Evolutionary conservation across 2,797 vertebrate species (phyloP), one percentile per base, ranked within the genome.

Genomic region (Lepus oiostolus): DNA sequence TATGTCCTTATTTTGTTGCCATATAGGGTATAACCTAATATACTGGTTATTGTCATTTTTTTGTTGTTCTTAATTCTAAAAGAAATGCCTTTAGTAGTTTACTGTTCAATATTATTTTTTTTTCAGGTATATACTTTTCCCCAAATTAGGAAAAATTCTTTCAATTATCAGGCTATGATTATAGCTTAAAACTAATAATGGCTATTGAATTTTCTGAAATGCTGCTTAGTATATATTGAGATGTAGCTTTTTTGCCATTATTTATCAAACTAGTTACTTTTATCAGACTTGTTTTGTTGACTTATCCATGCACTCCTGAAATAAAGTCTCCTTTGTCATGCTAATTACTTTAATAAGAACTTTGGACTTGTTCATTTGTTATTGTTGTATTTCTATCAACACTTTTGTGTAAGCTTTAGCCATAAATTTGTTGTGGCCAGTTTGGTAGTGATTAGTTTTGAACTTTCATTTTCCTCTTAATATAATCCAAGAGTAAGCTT

Each of bases 191-290:
- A 60, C 90, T 84, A 91, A 10, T 0, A 6, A 76, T 75, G 28
- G 9, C 24, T 79, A 94, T 17, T 58, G 16, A 71, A n/a, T 71
- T 91, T 91, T 82, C 50, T 85, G 19, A 95, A 93, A 80, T 52
- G 32, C 4, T 38, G 21, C 32, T 93, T 52, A 16, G 7, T 4
- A 42, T 80, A 28, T 68, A 50, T 76, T 81, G 52, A 94, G 10
- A 79, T 17, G 19, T 19, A 60, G 58, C 42, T 80, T 85, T 60
- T 81, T 35, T 72, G 12, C 11, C 22, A 87, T 88, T 85, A n/a
- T 70, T 58, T 85, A 77, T 83, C 10, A 58, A 60, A 88, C 70
- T 80, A 72, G 32, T 54, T 71, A 89, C 52, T 28, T 71, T 47
- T 63, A 47, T 77, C 30, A 74, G 28, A 26, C 76, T 79, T 92